Conservation (phyloP, 2,113 vertebrate genomes). For the Dendrocopos noguchii region DNA sequence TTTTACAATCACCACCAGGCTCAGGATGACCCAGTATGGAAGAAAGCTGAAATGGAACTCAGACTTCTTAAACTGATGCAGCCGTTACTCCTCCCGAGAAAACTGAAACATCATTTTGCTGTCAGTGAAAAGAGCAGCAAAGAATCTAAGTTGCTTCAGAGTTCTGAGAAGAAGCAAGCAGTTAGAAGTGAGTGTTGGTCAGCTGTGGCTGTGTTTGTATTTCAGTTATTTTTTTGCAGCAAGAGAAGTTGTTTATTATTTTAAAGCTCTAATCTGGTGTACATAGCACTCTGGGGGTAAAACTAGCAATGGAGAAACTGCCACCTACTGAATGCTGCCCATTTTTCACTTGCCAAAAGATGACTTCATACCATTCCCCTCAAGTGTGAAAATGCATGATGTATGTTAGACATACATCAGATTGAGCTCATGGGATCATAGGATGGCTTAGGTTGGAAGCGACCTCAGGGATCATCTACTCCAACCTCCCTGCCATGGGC, state of each 20-base stretch:
- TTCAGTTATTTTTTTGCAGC: neutral
- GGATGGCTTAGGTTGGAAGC: no score
- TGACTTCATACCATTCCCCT: neutral
- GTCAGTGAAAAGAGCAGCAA: constrained; percentile 5
- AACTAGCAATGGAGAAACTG: neutral
- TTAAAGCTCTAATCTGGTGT: neutral
- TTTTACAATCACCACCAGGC: constrained; percentile 65
- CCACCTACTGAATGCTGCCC: neutral
- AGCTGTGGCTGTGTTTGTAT: neutral
- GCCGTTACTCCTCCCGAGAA: constrained; percentile 75
- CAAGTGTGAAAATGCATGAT: neutral
- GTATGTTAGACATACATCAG: neutral
- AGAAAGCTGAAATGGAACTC: constrained; percentile 84
- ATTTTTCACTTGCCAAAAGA: neutral
- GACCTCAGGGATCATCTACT: no score
- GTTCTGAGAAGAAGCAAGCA: constrained; percentile 19
- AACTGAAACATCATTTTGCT: constrained; percentile 6
- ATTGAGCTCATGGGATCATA: no score
- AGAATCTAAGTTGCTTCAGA: neutral
- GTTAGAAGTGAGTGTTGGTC: constrained; percentile 54
- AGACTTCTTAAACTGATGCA: constrained; percentile 80
- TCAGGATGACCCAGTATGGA: constrained; percentile 75
- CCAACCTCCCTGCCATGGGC: no score
- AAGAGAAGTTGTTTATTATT: neutral
- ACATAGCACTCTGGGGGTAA: neutral